Base-by-base conservation (phyloP, 1,140 invertebrate species). In the Zophobas atratus region DNA sequence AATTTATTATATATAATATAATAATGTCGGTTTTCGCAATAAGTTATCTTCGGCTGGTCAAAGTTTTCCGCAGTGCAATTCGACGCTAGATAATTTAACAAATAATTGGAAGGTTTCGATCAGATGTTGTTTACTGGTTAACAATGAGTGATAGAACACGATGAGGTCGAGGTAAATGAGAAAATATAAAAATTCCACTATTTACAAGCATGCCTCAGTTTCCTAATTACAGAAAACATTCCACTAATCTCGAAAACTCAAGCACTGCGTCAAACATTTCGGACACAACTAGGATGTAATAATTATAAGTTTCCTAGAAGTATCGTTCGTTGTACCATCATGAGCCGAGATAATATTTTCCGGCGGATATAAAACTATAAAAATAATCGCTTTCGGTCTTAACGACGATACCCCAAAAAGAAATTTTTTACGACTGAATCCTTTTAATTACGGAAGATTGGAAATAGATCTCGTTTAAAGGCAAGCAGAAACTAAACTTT, bases 121-220 rank as follows among this genome's bases (percentile, higher is more conserved):
- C 20, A 20, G 35, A 4, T 20, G 2, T 55, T 55, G 35, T 55
- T 55, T 55, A 55, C 53, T 55, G n/a, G 8, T 8, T 46, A 46
- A 8, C 3, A 46, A 46, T 51, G 53, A 55, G 32, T 34, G 53
- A 55, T 55, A 55, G 53, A 1, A 34, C 8, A 55, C 35, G 49
- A 51, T 20, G 32, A 55, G 53, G 53, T 55, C 53, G 53, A 55
- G 53, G 32, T 5, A 55, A 55, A 55, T 34, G 53, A 2, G 32
- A 51, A 51, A 51, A 51, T 51, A 8, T 3, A 51, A 51, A 20
- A 20, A 2, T 32, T 51, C 49, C 8, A 1, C 33, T 51, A n/a
- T 55, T 55, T 55, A 34, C 53, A 55, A 2, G 8, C 6, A 55
- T 33, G 35, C 6, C 8, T 55, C 53, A 8, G 49, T 32, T 20